Evolutionary conservation across 2,113 vertebrate genomes (phyloP).

Genomic region (Ranitomeya variabilis): DNA sequence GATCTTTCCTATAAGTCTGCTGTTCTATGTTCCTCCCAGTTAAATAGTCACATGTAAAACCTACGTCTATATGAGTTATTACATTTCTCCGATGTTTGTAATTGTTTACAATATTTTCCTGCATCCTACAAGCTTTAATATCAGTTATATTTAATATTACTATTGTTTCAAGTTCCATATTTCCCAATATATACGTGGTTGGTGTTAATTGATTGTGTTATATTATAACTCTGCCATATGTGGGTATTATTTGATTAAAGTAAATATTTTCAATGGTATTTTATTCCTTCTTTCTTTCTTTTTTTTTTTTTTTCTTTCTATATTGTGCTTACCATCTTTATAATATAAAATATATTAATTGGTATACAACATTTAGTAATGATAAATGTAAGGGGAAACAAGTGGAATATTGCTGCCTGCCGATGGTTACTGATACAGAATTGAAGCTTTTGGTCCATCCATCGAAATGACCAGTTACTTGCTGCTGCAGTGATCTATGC

Average conservation of each 20-base stretch:
- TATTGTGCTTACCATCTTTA: background rate
- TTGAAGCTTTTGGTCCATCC: background rate
- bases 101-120: too few species aligned
- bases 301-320: too few species aligned
- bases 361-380: background rate
- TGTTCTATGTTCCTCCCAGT: too few species aligned
- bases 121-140: too few species aligned
- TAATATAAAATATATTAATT: background rate
- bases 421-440: background rate
- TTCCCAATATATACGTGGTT: background rate
- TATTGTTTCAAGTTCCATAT: background rate
- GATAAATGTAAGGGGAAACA: background rate
- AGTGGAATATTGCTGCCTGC: background rate
- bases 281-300: background rate
- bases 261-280: background rate
- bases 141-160: background rate
- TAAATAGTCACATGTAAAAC: too few species aligned
- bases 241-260: background rate
- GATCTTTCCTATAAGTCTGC: too few species aligned
- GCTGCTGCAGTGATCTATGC: background rate
- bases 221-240: background rate
- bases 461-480: background rate
- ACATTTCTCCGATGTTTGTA: too few species aligned
- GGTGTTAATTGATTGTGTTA: background rate
- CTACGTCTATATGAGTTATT: too few species aligned